Evolutionary conservation across 2,888 invertebrate genomes (phyloP).

Genomic region (Parnassius mnemosyne): DNA sequence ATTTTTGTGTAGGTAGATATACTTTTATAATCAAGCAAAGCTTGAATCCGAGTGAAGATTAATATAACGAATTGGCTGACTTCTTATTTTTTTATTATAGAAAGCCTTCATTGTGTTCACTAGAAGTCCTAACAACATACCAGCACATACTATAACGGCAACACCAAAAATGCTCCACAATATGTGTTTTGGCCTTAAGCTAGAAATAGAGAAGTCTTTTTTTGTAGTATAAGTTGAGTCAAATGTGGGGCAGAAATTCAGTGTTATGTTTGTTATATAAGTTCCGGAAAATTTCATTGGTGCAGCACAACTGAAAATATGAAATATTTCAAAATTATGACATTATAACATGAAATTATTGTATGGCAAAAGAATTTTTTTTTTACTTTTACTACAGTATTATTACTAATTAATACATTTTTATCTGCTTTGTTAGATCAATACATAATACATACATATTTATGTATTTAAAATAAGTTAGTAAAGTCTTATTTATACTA

Average conservation of each 20-base stretch:
- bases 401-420: no score
- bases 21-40: conserved; percentile 50
- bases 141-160: conserved; percentile 56
- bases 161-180: conserved; percentile 72
- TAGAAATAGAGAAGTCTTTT: conserved; percentile 51
- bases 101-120: conserved; percentile 58
- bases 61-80: conserved; percentile 63
- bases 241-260: conserved; percentile 64
- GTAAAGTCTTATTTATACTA: conserved; percentile 40
- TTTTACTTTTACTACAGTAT: no score
- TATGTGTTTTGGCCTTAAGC: conserved; percentile 66
- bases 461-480: no score
- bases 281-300: conserved; percentile 67
- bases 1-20: conserved; percentile 26
- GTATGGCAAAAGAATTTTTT: no score
- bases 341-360: no score
- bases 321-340: conserved; percentile 3
- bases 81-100: conserved; percentile 58
- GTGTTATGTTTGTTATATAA: conserved; percentile 63
- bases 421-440: no score
- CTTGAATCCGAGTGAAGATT: conserved; percentile 60
- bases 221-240: conserved; percentile 54
- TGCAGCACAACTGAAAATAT: conserved; percentile 67
- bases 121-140: conserved; percentile 63
- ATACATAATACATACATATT: no score